Evolutionary conservation across 2,888 invertebrate species (phyloP).

Genomic region (Tetropium fuscum): DNA sequence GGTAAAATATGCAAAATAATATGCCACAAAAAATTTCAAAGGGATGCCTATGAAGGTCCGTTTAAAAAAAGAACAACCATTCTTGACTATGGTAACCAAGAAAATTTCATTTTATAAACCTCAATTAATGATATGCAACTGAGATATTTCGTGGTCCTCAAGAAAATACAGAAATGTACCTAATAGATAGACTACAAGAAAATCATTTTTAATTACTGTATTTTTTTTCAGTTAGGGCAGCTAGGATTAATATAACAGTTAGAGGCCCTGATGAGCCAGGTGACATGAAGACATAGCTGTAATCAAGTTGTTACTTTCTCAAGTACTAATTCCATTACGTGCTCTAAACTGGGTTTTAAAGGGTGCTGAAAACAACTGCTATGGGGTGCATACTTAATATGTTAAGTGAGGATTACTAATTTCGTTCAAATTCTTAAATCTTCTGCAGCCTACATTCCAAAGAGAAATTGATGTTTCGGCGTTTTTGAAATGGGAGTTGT

Average conservation of each 20-base stretch:
- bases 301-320: too few relatives aligned
- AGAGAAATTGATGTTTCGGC: too few relatives aligned
- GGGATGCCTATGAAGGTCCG: background rate
- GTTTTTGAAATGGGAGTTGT: too few relatives aligned
- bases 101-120: background rate
- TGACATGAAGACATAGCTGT: background rate
- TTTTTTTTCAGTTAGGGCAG: constrained; percentile 70
- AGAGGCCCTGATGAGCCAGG: constrained; percentile 17
- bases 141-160: background rate
- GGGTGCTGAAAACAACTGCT: too few relatives aligned
- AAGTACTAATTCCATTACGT: too few relatives aligned
- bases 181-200: background rate
- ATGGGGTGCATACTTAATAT: too few relatives aligned
- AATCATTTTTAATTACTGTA: background rate
- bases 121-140: background rate
- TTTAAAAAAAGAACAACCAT: background rate
- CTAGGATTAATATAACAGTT: constrained; percentile 67
- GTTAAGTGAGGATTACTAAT: too few relatives aligned
- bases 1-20: too few relatives aligned
- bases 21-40: too few relatives aligned
- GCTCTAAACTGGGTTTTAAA: too few relatives aligned
- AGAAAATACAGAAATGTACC: background rate
- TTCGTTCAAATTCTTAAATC: too few relatives aligned
- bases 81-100: background rate
- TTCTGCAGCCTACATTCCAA: too few relatives aligned